Conservation (phyloP, 2,888 invertebrate genomes). For the Watsonalla binaria region DNA sequence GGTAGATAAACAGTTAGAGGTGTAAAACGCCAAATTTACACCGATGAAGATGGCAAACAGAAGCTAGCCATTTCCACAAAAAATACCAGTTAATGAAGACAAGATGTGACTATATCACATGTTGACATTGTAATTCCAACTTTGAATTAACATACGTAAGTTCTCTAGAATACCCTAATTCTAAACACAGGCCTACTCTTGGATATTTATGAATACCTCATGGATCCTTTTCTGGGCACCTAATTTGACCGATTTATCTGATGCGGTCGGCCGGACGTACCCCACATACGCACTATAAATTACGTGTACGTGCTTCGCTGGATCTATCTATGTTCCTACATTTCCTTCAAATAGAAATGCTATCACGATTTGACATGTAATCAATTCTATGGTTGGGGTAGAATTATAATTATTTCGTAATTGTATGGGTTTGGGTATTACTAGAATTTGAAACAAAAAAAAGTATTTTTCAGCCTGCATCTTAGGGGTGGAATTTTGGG, state of each 20-base stretch:
- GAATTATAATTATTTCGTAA: neutral
- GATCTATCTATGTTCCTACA: constrained; percentile 19
- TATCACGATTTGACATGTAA: constrained; percentile 21
- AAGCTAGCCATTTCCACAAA: too few species aligned
- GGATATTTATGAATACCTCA: constrained; percentile 3
- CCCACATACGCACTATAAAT: constrained; percentile 30
- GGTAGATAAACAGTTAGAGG: too few species aligned
- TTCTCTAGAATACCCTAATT: neutral
- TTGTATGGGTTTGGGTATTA: neutral
- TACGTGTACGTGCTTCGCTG: constrained; percentile 27
- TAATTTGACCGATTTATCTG: constrained; percentile 21
- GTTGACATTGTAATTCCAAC: too few species aligned
- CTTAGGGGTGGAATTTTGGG: too few species aligned
- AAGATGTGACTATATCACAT: too few species aligned
- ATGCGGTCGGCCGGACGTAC: constrained; percentile 11
- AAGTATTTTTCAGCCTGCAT: too few species aligned
- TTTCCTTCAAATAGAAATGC: constrained; percentile 23
- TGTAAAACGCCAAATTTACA: too few species aligned
- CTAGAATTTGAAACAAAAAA: too few species aligned
- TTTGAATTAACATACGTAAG: neutral
- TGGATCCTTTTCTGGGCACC: constrained; percentile 11
- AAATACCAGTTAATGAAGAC: too few species aligned
- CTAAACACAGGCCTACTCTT: neutral
- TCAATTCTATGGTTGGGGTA: constrained; percentile 11
- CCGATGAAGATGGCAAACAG: too few species aligned